A percentile compares a stretch with the other conserved stretches of the same genome.
Conservation (phyloP, 2,888 invertebrate genomes). For the Drosophila neonasuta region DNA sequence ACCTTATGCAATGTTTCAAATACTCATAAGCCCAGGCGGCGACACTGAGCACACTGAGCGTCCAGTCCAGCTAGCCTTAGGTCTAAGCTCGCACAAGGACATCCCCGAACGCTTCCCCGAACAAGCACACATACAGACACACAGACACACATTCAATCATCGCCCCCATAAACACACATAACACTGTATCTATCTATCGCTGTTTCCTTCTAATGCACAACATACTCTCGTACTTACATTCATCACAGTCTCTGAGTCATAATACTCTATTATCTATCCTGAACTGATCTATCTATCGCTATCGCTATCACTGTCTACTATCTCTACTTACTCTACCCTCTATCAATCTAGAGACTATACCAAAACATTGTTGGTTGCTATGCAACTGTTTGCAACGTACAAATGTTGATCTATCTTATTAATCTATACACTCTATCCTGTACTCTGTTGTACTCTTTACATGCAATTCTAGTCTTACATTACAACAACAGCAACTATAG, state of each 20-base stretch:
- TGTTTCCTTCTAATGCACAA: conserved; percentile 34
- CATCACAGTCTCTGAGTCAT: conserved; percentile 33
- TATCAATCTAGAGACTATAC: conserved; percentile 63
- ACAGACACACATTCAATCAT: conserved; percentile 17
- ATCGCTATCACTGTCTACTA: conserved; percentile 29
- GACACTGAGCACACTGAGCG: conserved; percentile 41
- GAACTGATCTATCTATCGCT: conserved; percentile 18
- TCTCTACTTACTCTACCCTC: conserved; percentile 16
- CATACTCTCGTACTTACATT: conserved; percentile 8
- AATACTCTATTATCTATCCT: conserved; percentile 26
- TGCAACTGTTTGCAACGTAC: conserved; percentile 65
- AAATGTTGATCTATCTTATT: conserved; percentile 49
- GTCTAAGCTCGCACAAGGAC: conserved; percentile 61
- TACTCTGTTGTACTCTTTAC: conserved; percentile 59
- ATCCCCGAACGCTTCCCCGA: conserved; percentile 3
- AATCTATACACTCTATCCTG: conserved; percentile 30
- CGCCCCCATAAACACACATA: conserved; percentile 4
- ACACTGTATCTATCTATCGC: conserved; percentile 30
- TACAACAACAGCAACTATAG: conserved; percentile 47
- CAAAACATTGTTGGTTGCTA: conserved; percentile 68
- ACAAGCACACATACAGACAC: conserved; percentile 11
- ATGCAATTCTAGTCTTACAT: conserved; percentile 80
- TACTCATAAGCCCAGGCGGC: conserved; percentile 68
- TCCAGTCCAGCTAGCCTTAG: conserved; percentile 64
- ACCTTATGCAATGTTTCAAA: conserved; percentile 70